Conservation (phyloP, 2,888 invertebrate genomes). For the Cosmia pyralina region DNA sequence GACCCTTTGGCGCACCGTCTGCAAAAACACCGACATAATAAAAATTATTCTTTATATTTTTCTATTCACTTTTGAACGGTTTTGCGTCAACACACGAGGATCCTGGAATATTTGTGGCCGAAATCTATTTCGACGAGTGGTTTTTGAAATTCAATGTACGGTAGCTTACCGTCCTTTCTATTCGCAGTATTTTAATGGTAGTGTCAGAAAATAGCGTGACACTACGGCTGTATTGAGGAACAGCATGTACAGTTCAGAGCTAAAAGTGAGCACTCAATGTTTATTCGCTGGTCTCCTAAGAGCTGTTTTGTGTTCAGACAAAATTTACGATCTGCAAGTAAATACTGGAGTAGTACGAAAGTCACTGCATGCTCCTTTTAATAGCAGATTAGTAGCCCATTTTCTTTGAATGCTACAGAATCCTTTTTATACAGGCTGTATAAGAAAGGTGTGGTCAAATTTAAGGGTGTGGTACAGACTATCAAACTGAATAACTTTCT, state of each 20-base stretch:
- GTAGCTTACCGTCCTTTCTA: not conserved
- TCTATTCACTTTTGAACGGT: conserved; percentile 26
- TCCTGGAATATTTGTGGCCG: conserved; percentile 24
- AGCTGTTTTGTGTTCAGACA: conserved; percentile 48
- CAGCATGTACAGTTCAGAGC: conserved; percentile 26
- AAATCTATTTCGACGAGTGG: conserved; percentile 21
- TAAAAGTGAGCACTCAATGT: conserved; percentile 31
- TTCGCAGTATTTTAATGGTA: conserved; percentile 1
- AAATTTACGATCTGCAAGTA: conserved; percentile 45
- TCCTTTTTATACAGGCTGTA: too few species aligned
- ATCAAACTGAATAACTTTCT: too few species aligned
- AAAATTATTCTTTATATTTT: conserved; percentile 31
- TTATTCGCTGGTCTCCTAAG: conserved; percentile 34
- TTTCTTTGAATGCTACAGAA: not conserved
- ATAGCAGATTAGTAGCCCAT: not conserved
- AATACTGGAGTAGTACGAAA: not conserved
- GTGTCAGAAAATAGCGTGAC: conserved; percentile 12
- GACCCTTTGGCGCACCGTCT: conserved; percentile 66
- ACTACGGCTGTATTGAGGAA: not conserved
- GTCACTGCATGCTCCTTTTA: not conserved
- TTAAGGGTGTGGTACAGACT: too few species aligned
- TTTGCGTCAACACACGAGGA: conserved; percentile 30
- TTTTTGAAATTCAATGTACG: conserved; percentile 24
- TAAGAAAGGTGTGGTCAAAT: too few species aligned
- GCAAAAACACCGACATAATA: conserved; percentile 61